phyloP scores from a whole-genome alignment of 2,113 vertebrate species.

The Melanotaenia duboulayi region DNA sequence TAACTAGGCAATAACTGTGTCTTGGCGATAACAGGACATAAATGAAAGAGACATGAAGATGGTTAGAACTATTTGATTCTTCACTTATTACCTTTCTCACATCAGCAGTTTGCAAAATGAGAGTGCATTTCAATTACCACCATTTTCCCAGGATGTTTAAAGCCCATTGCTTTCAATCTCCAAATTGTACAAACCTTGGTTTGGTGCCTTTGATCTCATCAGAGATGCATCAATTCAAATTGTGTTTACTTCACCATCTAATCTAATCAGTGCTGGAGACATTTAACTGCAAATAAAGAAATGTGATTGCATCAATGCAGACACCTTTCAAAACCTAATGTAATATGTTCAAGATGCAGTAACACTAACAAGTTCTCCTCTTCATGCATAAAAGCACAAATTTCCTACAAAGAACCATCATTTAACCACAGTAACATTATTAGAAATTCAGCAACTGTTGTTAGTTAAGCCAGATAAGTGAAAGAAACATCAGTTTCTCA shows the following conservation, averaged over 20 bases:
- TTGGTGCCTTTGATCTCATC: slow-evolving; percentile 32
- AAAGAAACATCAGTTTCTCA: slow-evolving; percentile 37
- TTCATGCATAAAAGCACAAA: slow-evolving; percentile 5
- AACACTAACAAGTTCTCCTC: slow-evolving; percentile 9
- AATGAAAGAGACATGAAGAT: slow-evolving; percentile 26
- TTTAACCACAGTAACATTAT: slow-evolving; percentile 8
- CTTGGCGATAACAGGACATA: slow-evolving; percentile 34
- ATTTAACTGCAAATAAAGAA: slow-evolving; percentile 11
- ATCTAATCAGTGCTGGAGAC: slow-evolving; percentile 9
- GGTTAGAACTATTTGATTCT: slow-evolving; percentile 42
- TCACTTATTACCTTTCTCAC: slow-evolving; percentile 40
- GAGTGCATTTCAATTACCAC: slow-evolving; percentile 51
- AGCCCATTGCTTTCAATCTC: slow-evolving; percentile 32
- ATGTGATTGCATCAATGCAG: background rate
- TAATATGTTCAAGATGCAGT: background rate
- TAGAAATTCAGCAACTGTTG: slow-evolving; percentile 42
- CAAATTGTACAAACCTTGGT: slow-evolving; percentile 30
- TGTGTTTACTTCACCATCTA: slow-evolving; percentile 10
- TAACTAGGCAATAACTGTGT: slow-evolving; percentile 27
- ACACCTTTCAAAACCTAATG: background rate
- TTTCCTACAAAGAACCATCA: slow-evolving; percentile 8
- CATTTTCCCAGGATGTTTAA: slow-evolving; percentile 19
- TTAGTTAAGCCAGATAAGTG: slow-evolving; percentile 47
- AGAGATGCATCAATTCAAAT: slow-evolving; percentile 33
- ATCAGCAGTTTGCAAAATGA: slow-evolving; percentile 57